Evolutionary conservation across 2,113 vertebrate genomes (phyloP), one percentile per base, ranked within the genome.

Genomic region (Polypterus bichir): DNA sequence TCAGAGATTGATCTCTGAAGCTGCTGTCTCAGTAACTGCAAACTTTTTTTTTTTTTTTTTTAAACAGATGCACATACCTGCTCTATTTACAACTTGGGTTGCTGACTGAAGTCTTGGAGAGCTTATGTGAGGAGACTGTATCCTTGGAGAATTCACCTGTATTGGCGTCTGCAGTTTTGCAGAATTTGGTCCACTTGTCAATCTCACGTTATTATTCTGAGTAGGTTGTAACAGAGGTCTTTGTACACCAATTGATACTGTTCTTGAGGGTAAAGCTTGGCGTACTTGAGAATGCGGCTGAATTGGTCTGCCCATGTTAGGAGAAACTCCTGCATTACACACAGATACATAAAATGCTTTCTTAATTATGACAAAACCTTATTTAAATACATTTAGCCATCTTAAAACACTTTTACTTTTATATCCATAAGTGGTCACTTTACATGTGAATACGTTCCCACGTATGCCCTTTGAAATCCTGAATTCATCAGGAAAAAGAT

Each of bases 161-260:
- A 27, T 27, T 27, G 27, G 27, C 27, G 27, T 27, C 27, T 27
- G 27, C 27, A 27, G 27, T 27, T 27, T 27, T 3, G 69, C 65
- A 3, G 84, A 81, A 51, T 70, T 76, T 69, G 80, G 75, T 6
- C 77, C 73, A 59, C 81, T 78, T 47, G 75, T 59, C 63, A 83
- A 47, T 1, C 76, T 75, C 70, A 82, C 62, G 55, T 78, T 61
- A 47, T 77, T 83, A 66, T 81, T 82, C 64, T 81, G 66, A 54
- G n/a, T 44, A 64, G 81, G 69, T 59, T 74, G 70, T 70, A 83
- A 84, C 74, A 71, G 68, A 64, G 79, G 77, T 57, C 79, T 77
- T 70, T 74, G 80, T 66, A 75, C 66, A 9, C 72, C 69, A 63
- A 73, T 71, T 8, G 74, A 63, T 61, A 73, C 57, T 11, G 70